Evolutionary conservation across 2,113 vertebrate genomes (phyloP).

Genomic region (Centropus bengalensis): DNA sequence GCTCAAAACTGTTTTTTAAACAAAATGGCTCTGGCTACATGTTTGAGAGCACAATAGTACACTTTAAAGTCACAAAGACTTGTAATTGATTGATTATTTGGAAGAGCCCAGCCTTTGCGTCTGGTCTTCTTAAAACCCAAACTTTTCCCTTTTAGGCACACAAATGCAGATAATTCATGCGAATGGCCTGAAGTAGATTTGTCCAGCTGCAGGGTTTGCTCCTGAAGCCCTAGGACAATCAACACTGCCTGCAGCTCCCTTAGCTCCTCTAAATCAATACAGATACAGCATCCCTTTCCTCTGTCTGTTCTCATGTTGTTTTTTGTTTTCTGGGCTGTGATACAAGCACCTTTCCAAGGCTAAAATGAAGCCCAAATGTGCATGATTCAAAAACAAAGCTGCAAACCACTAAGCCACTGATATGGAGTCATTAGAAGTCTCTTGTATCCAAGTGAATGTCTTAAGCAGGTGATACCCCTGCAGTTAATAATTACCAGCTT

Average conservation of each 20-base stretch:
- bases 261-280: not conserved
- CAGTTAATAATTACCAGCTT: constrained; percentile 32
- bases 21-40: not conserved
- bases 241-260: not conserved
- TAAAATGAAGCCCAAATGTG: not conserved
- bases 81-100: not conserved
- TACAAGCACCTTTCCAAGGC: constrained; percentile 19
- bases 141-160: not conserved
- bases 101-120: not conserved
- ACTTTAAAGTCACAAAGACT: not conserved
- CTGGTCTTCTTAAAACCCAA: not conserved
- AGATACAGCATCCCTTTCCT: not conserved
- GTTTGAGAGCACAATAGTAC: not conserved
- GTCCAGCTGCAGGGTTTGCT: constrained; percentile 11
- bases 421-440: not conserved
- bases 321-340: not conserved
- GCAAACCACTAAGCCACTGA: not conserved
- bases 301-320: not conserved
- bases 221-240: not conserved
- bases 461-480: not conserved
- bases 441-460: not conserved
- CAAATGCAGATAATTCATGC: not conserved
- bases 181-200: not conserved
- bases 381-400: not conserved
- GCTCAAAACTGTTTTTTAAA: not conserved